Percentiles rank a stretch among this genome's conserved stretches.
Conservation (phyloP, 2,113 vertebrate genomes). For the Suricata suricatta region DNA sequence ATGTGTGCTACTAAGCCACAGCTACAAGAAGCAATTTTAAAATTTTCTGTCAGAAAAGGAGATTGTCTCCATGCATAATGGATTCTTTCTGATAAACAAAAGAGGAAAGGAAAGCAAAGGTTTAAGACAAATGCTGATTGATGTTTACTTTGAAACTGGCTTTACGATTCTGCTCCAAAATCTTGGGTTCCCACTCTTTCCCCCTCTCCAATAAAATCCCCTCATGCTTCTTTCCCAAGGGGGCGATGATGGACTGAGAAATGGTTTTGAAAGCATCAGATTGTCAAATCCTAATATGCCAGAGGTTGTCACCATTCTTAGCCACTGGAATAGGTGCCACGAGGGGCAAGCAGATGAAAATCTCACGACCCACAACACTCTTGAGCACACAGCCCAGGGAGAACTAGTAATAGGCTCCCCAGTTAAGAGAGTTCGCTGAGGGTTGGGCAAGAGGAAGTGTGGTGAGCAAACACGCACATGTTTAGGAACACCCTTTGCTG, state of each 20-base stretch:
- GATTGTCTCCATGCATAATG: not conserved
- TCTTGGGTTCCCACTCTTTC: not conserved
- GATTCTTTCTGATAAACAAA: not conserved
- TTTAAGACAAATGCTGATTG: not conserved
- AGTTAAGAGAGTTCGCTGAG: not conserved
- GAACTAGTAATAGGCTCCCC: not conserved
- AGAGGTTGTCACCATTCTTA: not conserved
- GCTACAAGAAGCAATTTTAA: not conserved
- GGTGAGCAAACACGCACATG: not conserved
- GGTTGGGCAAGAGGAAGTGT: not conserved
- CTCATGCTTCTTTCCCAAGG: not conserved
- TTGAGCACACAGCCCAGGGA: not conserved
- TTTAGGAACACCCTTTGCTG: conserved; percentile 20
- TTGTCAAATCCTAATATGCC: not conserved
- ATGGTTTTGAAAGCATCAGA: not conserved
- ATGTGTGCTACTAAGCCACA: not conserved
- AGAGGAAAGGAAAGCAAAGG: not conserved
- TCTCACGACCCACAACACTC: not conserved
- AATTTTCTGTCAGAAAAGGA: not conserved
- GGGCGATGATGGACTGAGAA: not conserved
- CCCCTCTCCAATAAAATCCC: not conserved
- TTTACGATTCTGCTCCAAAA: not conserved
- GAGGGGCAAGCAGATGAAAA: not conserved
- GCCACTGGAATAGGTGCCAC: not conserved
- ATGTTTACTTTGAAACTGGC: not conserved